These are phyloP conservation scores for Drosophila pruinosa DNA, from an alignment of 1,140 invertebrate genomes.

Conservation along the genomic window DNA sequence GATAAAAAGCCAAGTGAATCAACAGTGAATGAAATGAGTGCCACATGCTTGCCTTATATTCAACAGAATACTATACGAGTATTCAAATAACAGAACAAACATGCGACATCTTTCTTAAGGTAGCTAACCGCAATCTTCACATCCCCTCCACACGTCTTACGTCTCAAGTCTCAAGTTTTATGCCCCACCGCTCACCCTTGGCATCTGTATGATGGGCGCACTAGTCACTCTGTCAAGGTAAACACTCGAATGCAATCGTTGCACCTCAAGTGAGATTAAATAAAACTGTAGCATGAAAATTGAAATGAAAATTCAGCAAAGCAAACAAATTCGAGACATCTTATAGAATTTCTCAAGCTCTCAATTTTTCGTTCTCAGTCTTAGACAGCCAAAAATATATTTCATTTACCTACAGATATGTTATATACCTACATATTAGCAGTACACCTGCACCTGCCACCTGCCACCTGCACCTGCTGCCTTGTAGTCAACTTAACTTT, in stretches of 20 bases:
- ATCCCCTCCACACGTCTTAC: not conserved
- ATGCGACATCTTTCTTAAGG: not conserved
- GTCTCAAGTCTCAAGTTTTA: too few relatives aligned
- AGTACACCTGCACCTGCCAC: not conserved
- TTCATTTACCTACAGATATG: conserved; percentile 52
- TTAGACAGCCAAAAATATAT: conserved; percentile 54
- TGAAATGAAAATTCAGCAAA: conserved; percentile 77
- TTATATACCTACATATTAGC: conserved; percentile 12
- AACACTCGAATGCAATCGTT: conserved; percentile 63
- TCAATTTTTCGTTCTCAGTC: not conserved
- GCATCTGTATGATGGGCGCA: not conserved
- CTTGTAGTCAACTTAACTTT: conserved; percentile 68
- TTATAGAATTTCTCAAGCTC: conserved; percentile 40
- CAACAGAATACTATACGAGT: not conserved
- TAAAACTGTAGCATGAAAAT: conserved; percentile 73
- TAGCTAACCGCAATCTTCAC: not conserved
- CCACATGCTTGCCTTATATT: not conserved
- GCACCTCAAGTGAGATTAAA: conserved; percentile 81
- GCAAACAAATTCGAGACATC: conserved; percentile 77
- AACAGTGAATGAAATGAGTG: conserved; percentile 9
- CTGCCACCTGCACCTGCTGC: not conserved
- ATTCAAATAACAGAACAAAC: conserved; percentile 10
- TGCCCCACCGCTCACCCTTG: not conserved
- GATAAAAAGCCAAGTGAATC: not conserved
- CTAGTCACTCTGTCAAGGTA: conserved; percentile 21